Percentiles rank a stretch among this genome's conserved stretches.
phyloP scores from a whole-genome alignment of 1,140 invertebrate genomes.

The Halotydeus destructor region DNA sequence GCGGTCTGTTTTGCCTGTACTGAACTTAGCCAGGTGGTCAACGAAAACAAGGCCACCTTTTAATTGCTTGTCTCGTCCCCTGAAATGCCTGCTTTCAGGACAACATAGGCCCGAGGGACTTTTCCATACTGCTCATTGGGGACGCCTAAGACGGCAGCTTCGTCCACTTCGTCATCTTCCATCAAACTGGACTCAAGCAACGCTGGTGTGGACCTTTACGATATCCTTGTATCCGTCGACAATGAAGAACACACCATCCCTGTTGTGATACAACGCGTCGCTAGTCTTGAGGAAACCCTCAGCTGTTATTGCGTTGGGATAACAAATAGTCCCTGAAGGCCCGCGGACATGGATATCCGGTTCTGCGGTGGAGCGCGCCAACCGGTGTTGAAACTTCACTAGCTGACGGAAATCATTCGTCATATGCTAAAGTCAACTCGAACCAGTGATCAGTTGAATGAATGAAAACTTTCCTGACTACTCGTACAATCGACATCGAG shows the following conservation, averaged over 20 bases:
- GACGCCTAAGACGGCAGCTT: conserved; percentile 58
- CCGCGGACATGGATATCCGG: too few relatives aligned
- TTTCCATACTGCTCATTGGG: conserved; percentile 48
- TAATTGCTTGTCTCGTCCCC: too few relatives aligned
- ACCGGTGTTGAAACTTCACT: too few relatives aligned
- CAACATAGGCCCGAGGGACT: conserved; percentile 49
- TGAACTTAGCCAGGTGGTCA: conserved; percentile 20
- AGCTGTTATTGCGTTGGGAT: too few relatives aligned
- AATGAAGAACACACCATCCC: conserved; percentile 19
- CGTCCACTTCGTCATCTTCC: conserved; percentile 43
- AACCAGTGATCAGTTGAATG: too few relatives aligned
- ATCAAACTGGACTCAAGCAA: conserved; percentile 60
- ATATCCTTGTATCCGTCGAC: conserved; percentile 56
- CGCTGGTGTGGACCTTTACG: conserved; percentile 46
- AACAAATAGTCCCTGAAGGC: too few relatives aligned
- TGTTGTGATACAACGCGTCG: conserved; percentile 20
- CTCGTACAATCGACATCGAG: too few relatives aligned
- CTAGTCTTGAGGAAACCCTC: conserved; percentile 53
- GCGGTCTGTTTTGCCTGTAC: conserved; percentile 19
- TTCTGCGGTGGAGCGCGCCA: too few relatives aligned
- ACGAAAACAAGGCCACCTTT: conserved; percentile 22
- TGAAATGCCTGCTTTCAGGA: background rate
- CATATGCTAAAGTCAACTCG: too few relatives aligned
- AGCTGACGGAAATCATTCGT: too few relatives aligned
- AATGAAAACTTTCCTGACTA: too few relatives aligned